Base-by-base conservation (phyloP, 2,113 vertebrate genomes). In the Coracopsis vasa region DNA sequence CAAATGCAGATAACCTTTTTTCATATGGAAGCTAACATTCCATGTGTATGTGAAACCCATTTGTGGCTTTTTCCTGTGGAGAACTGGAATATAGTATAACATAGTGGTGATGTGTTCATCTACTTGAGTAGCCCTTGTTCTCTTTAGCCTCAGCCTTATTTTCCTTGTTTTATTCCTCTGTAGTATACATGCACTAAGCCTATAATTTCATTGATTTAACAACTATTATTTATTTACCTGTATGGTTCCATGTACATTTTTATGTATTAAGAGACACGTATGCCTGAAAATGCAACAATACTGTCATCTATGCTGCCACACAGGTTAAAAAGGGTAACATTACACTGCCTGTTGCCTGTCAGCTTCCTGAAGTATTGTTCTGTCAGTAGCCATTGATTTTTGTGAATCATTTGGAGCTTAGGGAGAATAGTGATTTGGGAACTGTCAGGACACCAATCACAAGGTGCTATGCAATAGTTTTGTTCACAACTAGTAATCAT, bases 311-410 rank as follows among this genome's bases (percentile, higher is more conserved):
- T 73, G 35, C 27, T 61, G 58, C 29, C 50, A 69, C 71, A 53
- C 27, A 66, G 81, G 78, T 89, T 83, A 61, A 62, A 94, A 90
- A 41, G 41, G 33, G 42, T 64, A 82, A 62, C 54, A 28, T 53
- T 88, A 35, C 27, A 25, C 33, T 72, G 66, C 77, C n/a, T 82
- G 45, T 77, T 71, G 82, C 85, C 77, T 95, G 90, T 88, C 96
- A 86, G 41, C 73, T 87, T 53, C 64, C 8, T 77, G 29, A 96
- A 82, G 21, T 94, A 85, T 80, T 91, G 54, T 66, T 88, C 85
- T 95, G 80, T 91, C 73, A 87, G 82, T 67, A 71, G 50, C 50
- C 90, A 95, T 95, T 95, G 92, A 97, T 97, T 97, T 97, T 94
- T 93, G 74, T 95, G 92, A 94, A 87, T 93, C 70, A 77, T 96